A percentile compares a stretch with the other conserved stretches of the same genome.
Conservation (phyloP, 2,888 invertebrate species). For the Aelia acuminata region DNA sequence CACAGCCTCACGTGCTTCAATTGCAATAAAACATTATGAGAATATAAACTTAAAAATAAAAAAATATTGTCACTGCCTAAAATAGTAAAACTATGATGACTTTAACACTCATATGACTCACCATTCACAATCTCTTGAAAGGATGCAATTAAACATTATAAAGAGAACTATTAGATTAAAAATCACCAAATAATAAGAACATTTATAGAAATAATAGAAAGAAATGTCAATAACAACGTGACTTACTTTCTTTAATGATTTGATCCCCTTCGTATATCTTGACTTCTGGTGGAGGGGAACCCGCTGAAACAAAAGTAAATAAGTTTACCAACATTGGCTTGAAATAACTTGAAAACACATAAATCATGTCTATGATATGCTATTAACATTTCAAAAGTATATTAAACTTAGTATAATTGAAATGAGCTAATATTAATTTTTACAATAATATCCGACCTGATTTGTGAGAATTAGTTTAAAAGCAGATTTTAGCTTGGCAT, state of each 20-base stretch:
- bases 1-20: conserved; percentile 88
- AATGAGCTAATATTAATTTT: too few species aligned
- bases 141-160: conserved; percentile 43
- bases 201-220: neutral
- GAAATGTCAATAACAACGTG: conserved; percentile 50
- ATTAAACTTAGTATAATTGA: too few species aligned
- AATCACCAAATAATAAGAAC: neutral
- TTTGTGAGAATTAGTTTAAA: too few species aligned
- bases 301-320: conserved; percentile 67
- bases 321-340: neutral
- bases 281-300: conserved; percentile 73
- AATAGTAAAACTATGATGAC: neutral
- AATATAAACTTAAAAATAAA: neutral
- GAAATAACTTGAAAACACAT: neutral
- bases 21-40: neutral
- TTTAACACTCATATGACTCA: neutral
- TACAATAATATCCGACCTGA: too few species aligned
- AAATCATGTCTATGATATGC: too few species aligned
- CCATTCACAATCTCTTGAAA: conserved; percentile 48
- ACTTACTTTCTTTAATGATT: conserved; percentile 88
- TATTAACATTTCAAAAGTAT: too few species aligned
- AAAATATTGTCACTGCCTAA: neutral
- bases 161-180: conserved; percentile 22
- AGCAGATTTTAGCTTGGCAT: too few species aligned
- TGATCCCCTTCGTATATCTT: conserved; percentile 84